A percentile compares a stretch with the other conserved stretches of the same genome.
Evolutionary conservation across 1,140 invertebrate genomes (phyloP).

Genomic region (Achroia grisella): DNA sequence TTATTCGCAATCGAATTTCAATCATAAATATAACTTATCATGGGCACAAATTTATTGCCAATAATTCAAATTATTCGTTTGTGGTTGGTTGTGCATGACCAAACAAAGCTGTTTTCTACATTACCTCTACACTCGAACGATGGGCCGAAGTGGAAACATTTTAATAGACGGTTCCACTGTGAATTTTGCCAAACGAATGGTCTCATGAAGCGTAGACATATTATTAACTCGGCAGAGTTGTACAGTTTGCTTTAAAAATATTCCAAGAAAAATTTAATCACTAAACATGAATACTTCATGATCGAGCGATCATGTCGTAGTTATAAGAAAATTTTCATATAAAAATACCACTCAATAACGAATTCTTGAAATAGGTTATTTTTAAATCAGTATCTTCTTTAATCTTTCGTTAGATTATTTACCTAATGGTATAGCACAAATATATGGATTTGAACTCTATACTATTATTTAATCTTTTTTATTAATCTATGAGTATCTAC

Average conservation of each 20-base stretch:
- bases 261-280: conserved; percentile 13
- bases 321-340: not conserved
- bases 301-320: not conserved
- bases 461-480: too few species aligned
- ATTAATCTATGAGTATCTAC: too few species aligned
- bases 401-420: too few species aligned
- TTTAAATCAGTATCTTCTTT: not conserved
- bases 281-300: conserved; percentile 2
- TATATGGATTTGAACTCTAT: too few species aligned
- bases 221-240: conserved; percentile 24
- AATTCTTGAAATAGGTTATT: not conserved
- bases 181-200: conserved; percentile 25
- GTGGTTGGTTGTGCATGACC: too few species aligned
- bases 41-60: too few species aligned
- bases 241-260: conserved; percentile 21
- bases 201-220: conserved; percentile 26
- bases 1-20: too few species aligned
- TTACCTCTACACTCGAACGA: conserved; percentile 7
- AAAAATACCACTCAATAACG: not conserved
- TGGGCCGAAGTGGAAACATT: conserved; percentile 24
- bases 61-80: too few species aligned
- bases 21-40: too few species aligned
- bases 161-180: conserved; percentile 23
- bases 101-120: too few species aligned
- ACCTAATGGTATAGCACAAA: too few species aligned